Base-by-base conservation (phyloP, 2,797 vertebrate species). In the Botia almorhae region DNA sequence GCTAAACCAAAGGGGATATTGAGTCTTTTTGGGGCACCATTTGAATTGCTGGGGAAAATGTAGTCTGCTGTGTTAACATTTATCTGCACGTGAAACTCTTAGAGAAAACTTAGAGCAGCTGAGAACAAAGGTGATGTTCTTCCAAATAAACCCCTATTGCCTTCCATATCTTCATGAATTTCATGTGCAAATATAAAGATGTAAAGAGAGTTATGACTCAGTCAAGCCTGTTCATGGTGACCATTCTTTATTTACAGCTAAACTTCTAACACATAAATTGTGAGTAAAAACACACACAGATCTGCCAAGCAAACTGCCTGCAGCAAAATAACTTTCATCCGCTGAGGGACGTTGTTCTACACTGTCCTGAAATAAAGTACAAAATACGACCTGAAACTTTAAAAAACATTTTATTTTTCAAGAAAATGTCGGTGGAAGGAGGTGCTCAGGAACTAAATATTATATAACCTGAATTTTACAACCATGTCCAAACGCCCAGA, bases 201-300 rank as follows among this genome's bases (percentile, higher is more conserved):
- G 53, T 33, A 73, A 69, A 81, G 81, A 83, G 84, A 84, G 83
- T 78, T 26, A 63, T 75, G 76, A 84, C 85, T 88, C 85, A 87
- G 84, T 87, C 82, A 86, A 86, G 88, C 86, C 84, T 90, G 83
- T 90, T 91, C 89, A 89, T 86, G 87, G 89, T 86, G 90, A 88
- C 87, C 85, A 83, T 86, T 90, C 84, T 85, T 84, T 85, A 82
- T 85, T 90, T 74, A 89, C 89, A 88, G 84, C 78, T 86, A 74
- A 69, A 83, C 73, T 86, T 88, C 53, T 87, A 85, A 86, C 64
- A 87, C 73, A 80, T 74, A 79, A 61, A 81, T 80, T 83, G 82
- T 86, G 80, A 82, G 23, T 79, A 78, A 69, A 78, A 86, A 85
- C 73, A 86, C 74, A 72, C 50, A 77, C 76, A 72, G 50, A 84